phyloP scores from a whole-genome alignment of 2,888 invertebrate species.

The Busseola fusca region DNA sequence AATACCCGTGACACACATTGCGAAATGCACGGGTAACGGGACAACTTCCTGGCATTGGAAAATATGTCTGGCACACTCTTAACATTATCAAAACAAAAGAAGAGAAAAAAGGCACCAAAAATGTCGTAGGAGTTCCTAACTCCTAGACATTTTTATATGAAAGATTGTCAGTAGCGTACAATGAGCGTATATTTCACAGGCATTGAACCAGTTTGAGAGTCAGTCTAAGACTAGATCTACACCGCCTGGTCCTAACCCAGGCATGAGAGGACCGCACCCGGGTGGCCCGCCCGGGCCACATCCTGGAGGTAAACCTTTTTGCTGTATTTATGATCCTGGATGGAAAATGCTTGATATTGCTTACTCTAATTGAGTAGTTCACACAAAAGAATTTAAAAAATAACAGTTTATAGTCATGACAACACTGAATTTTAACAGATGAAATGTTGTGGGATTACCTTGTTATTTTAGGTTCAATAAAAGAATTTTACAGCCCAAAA shows the following conservation, averaged over 20 bases:
- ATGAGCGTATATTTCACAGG: slow-evolving; percentile 74
- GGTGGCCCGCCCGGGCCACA: slow-evolving; percentile 90
- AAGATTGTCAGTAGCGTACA: slow-evolving; percentile 34
- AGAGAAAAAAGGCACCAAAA: background rate
- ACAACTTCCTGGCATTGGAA: background rate
- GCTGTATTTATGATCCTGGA: background rate
- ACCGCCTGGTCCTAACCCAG: slow-evolving; percentile 92
- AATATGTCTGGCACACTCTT: background rate
- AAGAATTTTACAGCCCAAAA: background rate
- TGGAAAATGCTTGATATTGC: background rate
- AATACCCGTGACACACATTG: background rate
- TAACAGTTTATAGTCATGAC: background rate
- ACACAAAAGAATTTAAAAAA: background rate
- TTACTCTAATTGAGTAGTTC: background rate
- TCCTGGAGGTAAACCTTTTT: slow-evolving; percentile 83
- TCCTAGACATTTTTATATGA: background rate
- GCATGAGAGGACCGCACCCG: slow-evolving; percentile 90
- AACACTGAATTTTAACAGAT: background rate
- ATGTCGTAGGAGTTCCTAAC: background rate
- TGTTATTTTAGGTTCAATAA: background rate
- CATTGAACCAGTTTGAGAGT: slow-evolving; percentile 95
- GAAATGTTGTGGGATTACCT: background rate
- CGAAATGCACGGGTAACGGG: background rate
- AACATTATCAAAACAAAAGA: background rate
- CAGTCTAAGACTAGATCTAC: slow-evolving; percentile 96